Conservation (phyloP, 2,797 vertebrate genomes). For the Microtus agrestis region DNA sequence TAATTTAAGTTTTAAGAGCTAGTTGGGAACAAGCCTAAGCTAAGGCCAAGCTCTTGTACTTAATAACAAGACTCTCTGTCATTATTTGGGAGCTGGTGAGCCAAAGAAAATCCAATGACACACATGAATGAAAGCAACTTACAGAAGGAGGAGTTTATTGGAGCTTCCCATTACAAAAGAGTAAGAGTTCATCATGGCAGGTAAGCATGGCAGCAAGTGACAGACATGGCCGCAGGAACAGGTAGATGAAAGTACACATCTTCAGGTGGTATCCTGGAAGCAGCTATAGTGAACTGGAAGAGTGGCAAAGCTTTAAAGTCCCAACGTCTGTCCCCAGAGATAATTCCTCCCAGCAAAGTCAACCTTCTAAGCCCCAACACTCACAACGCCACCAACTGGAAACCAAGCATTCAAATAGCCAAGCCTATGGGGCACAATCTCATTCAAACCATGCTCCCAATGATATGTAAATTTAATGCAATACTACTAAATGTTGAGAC, state of each 20-base stretch:
- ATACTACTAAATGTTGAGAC: neutral
- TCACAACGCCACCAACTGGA: neutral
- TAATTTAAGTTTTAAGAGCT: neutral
- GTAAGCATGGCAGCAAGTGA: neutral
- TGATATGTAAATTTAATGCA: neutral
- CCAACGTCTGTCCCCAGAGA: neutral
- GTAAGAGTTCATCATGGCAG: neutral
- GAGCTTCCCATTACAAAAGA: neutral
- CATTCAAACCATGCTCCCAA: neutral
- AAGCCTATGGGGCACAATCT: too few species aligned
- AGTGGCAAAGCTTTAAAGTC: neutral
- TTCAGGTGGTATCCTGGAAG: neutral
- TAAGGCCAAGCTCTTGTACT: neutral
- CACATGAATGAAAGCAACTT: neutral
- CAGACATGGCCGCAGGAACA: neutral
- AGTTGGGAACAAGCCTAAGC: neutral
- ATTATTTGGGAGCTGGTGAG: neutral
- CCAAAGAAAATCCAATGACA: neutral
- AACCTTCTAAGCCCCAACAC: neutral
- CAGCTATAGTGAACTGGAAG: too few species aligned
- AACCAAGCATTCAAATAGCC: neutral
- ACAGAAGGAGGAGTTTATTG: neutral
- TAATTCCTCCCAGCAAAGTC: neutral
- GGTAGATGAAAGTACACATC: neutral
- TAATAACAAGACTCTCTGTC: neutral